phyloP scores from a whole-genome alignment of 2,888 invertebrate genomes.

The Halictus ligatus region DNA sequence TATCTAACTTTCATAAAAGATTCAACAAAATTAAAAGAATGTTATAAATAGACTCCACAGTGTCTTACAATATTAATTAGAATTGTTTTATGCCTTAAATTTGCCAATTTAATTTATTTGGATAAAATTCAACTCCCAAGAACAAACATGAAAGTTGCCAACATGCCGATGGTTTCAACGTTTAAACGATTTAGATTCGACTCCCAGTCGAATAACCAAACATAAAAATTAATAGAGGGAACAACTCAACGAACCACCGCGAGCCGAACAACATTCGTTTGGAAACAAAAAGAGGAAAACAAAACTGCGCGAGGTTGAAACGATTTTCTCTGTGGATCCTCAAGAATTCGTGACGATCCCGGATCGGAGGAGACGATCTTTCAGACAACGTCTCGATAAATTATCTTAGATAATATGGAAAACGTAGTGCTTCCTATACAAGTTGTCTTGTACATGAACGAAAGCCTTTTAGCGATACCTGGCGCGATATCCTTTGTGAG shows the following conservation, averaged over 20 bases:
- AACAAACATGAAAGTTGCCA: not conserved
- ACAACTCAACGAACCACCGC: conserved; percentile 44
- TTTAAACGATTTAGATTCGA: conserved; percentile 22
- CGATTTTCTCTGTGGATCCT: conserved; percentile 23
- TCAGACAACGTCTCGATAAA: conserved; percentile 40
- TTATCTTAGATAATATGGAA: conserved; percentile 55
- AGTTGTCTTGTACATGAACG: conserved; percentile 31
- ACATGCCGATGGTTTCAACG: not conserved
- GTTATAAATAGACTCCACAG: not conserved
- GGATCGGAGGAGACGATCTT: conserved; percentile 10
- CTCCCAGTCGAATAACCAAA: conserved; percentile 27
- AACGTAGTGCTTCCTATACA: conserved; percentile 43
- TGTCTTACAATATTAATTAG: not conserved
- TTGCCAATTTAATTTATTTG: not conserved
- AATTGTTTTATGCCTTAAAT: not conserved
- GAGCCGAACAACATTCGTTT: conserved; percentile 21
- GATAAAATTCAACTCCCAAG: not conserved
- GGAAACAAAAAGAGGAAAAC: not conserved
- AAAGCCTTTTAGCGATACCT: conserved; percentile 44
- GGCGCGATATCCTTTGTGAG: conserved; percentile 49
- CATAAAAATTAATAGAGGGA: conserved; percentile 54
- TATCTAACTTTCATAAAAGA: not conserved
- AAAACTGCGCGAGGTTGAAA: conserved; percentile 10
- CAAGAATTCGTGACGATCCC: conserved; percentile 10
- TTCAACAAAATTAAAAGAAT: not conserved